These are phyloP conservation scores for Pteronotus mesoamericanus DNA, from an alignment of 2,797 vertebrate species.

Conservation along the genomic window DNA sequence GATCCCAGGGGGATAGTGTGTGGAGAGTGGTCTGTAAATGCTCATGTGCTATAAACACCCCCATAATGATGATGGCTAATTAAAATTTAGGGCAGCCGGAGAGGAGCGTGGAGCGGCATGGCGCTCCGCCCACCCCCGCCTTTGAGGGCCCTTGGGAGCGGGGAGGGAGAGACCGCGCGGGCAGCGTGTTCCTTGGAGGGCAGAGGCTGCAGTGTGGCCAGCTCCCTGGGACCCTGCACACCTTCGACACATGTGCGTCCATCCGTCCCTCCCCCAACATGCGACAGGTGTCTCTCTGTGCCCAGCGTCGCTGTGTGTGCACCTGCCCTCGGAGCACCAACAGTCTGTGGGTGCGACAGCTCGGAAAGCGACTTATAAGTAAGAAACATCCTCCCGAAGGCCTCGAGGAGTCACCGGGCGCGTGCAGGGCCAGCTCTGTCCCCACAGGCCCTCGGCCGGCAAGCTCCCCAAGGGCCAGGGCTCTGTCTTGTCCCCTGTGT, in stretches of 20 bases:
- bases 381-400: background rate
- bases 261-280: accelerated
- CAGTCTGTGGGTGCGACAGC: accelerated
- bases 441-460: accelerated
- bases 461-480: background rate
- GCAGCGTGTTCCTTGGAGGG: accelerated
- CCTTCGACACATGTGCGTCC: accelerated
- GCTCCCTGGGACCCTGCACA: background rate
- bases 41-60: slow-evolving; percentile 2
- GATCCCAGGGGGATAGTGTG: background rate
- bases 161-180: accelerated
- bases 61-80: slow-evolving; percentile 30
- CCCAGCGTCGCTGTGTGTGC: accelerated
- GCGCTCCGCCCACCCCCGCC: background rate
- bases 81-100: slow-evolving; percentile 28
- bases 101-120: background rate
- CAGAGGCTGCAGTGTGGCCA: accelerated
- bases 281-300: background rate
- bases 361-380: background rate
- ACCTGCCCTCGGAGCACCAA: background rate
- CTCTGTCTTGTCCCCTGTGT: background rate
- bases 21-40: background rate
- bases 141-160: background rate
- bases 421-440: accelerated
- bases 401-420: accelerated